A percentile compares a stretch with the other conserved stretches of the same genome.
Evolutionary conservation across 1,140 invertebrate genomes (phyloP).

Genomic region (Heliothis virescens): DNA sequence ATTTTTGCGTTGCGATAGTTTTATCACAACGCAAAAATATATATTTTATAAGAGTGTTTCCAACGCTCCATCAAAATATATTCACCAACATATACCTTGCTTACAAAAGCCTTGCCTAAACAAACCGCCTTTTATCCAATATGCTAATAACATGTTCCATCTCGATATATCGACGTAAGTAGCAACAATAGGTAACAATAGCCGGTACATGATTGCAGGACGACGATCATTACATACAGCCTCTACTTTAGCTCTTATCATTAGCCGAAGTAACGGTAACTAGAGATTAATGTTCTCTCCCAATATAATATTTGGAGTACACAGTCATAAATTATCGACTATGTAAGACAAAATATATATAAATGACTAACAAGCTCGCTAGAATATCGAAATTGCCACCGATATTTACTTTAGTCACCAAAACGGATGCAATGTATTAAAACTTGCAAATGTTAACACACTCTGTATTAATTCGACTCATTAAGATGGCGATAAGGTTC

Average conservation of each 20-base stretch:
- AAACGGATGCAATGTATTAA: constrained; percentile 9
- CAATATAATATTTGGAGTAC: constrained; percentile 26
- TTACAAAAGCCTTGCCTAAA: not conserved
- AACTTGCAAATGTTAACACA: not conserved
- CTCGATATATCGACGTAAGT: not conserved
- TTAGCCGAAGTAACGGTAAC: constrained; percentile 7
- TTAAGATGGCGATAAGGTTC: too few species aligned
- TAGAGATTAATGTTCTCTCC: constrained; percentile 24
- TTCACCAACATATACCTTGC: not conserved
- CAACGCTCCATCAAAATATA: too few species aligned
- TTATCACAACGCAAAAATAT: too few species aligned
- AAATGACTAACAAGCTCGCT: not conserved
- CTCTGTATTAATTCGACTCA: not conserved
- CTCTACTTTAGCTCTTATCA: constrained; percentile 8
- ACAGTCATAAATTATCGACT: constrained; percentile 17
- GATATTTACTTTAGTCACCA: not conserved
- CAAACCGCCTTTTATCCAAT: too few species aligned
- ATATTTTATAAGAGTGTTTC: too few species aligned
- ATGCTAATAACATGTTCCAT: not conserved
- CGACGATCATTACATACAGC: constrained; percentile 7
- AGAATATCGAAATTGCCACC: not conserved
- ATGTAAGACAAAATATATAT: too few species aligned
- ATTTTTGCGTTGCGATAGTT: too few species aligned
- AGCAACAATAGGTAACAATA: constrained; percentile 2
- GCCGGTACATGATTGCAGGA: constrained; percentile 11